Percentiles rank a stretch among this genome's conserved stretches.
These are phyloP conservation scores for Vanessa tameamea DNA, from an alignment of 1,140 invertebrate species.

Conservation along the genomic window DNA sequence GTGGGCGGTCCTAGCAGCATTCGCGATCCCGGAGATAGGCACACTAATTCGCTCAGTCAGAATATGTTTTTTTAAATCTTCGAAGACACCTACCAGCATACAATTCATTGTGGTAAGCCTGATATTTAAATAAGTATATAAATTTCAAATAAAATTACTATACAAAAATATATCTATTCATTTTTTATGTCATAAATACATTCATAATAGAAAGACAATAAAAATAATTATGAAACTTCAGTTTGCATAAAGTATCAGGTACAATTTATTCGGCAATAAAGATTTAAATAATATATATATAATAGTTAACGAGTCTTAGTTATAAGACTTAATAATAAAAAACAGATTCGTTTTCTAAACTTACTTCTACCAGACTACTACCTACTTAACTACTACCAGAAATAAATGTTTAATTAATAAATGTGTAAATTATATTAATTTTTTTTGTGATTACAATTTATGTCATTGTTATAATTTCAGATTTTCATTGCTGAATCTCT, in stretches of 20 bases:
- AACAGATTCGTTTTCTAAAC: too few species aligned
- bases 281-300: background rate
- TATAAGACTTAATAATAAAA: too few species aligned
- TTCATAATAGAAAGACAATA: too few species aligned
- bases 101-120: constrained; percentile 84
- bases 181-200: too few species aligned
- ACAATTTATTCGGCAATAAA: background rate
- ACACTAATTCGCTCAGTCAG: constrained; percentile 90
- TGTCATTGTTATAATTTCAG: constrained; percentile 45
- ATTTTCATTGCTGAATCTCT: constrained; percentile 92
- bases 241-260: constrained; percentile 21
- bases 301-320: background rate
- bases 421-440: background rate
- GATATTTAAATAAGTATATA: background rate
- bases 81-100: constrained; percentile 82
- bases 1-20: constrained; percentile 94
- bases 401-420: too few species aligned
- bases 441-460: too few species aligned
- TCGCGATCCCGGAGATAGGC: constrained; percentile 92
- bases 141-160: background rate
- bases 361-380: too few species aligned
- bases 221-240: constrained; percentile 2
- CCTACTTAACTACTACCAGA: background rate
- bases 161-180: too few species aligned
- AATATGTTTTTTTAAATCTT: constrained; percentile 95